phyloP scores from a whole-genome alignment of 2,113 vertebrate genomes.

The Datnioides undecimradiatus region DNA sequence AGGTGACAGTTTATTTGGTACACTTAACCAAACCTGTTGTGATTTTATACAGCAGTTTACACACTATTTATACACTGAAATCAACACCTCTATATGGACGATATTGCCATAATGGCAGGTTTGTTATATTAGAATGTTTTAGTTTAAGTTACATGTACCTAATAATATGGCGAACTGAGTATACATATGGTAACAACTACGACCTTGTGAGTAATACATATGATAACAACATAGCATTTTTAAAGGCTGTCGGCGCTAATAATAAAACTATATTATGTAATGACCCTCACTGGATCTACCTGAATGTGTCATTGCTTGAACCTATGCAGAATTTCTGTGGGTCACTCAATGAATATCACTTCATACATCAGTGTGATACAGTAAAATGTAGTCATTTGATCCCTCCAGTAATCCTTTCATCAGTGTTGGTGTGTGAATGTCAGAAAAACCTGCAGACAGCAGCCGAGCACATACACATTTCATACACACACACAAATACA shows the following conservation, averaged over 20 bases:
- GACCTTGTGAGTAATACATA: neutral
- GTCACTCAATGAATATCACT: neutral
- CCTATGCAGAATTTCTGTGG: no score
- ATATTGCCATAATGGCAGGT: no score
- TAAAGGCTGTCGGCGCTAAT: neutral
- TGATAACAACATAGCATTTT: neutral
- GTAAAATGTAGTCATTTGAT: constrained; percentile 13
- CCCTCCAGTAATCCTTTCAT: constrained; percentile 20
- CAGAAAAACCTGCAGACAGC: constrained; percentile 17
- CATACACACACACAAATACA: constrained; percentile 56
- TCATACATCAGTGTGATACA: constrained; percentile 3
- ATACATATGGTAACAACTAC: neutral
- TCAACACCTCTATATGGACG: no score
- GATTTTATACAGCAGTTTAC: neutral
- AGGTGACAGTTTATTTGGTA: neutral
- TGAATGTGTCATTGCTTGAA: neutral
- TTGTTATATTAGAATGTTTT: no score
- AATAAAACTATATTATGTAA: neutral
- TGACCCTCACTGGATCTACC: neutral
- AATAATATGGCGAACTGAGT: neutral
- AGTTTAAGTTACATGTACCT: neutral
- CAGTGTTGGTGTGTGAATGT: constrained; percentile 5
- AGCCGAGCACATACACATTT: constrained; percentile 13
- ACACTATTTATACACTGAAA: neutral
- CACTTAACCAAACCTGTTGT: neutral